phyloP scores from a whole-genome alignment of 2,113 vertebrate genomes.

The Callipepla californica region DNA sequence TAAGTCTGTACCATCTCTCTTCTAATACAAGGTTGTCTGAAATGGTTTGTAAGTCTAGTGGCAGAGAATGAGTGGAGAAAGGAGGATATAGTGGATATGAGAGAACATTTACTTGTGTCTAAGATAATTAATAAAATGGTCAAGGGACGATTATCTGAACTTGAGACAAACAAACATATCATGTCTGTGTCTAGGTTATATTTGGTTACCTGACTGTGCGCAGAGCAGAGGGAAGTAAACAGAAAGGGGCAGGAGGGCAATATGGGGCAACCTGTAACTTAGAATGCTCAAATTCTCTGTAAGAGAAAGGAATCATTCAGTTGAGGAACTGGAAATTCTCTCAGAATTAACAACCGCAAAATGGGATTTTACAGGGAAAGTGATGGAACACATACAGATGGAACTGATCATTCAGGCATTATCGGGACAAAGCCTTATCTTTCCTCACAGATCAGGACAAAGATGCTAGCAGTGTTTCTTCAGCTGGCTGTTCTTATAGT shows the following conservation, averaged over 20 bases:
- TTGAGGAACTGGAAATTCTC: neutral
- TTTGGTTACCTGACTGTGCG: neutral
- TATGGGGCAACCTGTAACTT: neutral
- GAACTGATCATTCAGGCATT: neutral
- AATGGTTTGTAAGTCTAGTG: neutral
- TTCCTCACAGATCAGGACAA: neutral
- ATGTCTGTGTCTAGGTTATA: neutral
- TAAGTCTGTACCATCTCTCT: neutral
- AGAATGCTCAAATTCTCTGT: neutral
- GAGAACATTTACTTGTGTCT: neutral
- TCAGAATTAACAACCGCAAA: neutral
- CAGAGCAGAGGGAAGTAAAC: neutral
- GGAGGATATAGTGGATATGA: neutral
- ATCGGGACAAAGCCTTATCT: neutral
- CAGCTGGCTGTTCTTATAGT: neutral
- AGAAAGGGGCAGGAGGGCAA: neutral
- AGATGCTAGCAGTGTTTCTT: neutral
- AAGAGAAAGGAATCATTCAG: neutral
- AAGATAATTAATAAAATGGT: neutral
- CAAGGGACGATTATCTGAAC: fast-evolving
- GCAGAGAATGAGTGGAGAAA: neutral
- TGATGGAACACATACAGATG: neutral
- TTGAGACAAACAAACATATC: neutral
- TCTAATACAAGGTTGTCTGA: neutral
- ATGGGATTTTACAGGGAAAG: neutral